phyloP scores from a whole-genome alignment of 1,140 invertebrate genomes.

The Heliconius melpomene region DNA sequence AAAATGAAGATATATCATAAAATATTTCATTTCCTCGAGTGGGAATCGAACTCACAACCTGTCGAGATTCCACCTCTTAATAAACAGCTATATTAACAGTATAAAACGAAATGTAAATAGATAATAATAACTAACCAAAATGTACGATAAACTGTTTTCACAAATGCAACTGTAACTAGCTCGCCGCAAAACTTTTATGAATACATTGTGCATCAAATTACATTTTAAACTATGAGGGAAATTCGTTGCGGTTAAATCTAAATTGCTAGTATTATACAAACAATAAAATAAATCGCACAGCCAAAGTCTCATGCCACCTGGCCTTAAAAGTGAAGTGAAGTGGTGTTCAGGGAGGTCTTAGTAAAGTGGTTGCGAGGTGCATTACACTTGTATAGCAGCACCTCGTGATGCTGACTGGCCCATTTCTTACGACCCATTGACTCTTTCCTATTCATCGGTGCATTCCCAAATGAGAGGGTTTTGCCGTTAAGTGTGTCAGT shows the following conservation, averaged over 20 bases:
- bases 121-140: constrained; percentile 6
- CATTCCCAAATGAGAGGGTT: constrained; percentile 67
- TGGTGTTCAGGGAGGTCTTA: constrained; percentile 21
- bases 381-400: constrained; percentile 45
- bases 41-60: no score
- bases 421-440: constrained; percentile 78
- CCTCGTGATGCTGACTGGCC: constrained; percentile 56
- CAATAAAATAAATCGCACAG: constrained; percentile 31
- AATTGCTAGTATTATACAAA: constrained; percentile 29
- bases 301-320: constrained; percentile 32
- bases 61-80: no score
- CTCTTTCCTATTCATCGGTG: constrained; percentile 69
- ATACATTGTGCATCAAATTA: constrained; percentile 17
- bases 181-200: constrained; percentile 10
- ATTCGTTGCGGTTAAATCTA: constrained; percentile 19
- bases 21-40: no score
- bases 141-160: constrained; percentile 11
- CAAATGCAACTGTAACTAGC: constrained; percentile 8
- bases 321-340: constrained; percentile 17
- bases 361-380: constrained; percentile 29
- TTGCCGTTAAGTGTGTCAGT: constrained; percentile 36
- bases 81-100: neutral
- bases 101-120: neutral
- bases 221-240: constrained; percentile 18
- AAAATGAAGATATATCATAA: no score